Conservation (phyloP, 1,140 invertebrate genomes). For the Spodoptera frugiperda region DNA sequence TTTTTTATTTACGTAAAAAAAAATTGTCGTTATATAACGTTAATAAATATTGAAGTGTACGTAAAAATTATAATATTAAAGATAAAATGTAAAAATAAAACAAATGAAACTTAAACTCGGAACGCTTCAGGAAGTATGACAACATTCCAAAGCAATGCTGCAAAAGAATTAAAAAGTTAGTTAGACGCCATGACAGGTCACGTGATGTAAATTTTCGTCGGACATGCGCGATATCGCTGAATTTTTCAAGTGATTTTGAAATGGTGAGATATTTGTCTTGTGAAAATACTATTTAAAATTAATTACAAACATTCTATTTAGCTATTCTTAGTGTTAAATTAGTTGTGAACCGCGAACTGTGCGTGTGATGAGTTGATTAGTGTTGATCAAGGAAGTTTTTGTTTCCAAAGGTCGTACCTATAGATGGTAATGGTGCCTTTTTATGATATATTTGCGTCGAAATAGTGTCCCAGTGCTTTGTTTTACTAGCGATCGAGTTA, state of each 20-base stretch:
- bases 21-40: too few relatives aligned
- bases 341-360: constrained; percentile 55
- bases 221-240: constrained; percentile 81
- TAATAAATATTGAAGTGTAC: too few relatives aligned
- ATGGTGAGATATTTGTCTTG: constrained; percentile 72
- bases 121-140: constrained; percentile 13
- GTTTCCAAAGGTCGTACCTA: constrained; percentile 71
- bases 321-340: constrained; percentile 40
- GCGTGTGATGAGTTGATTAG: constrained; percentile 63
- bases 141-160: constrained; percentile 29
- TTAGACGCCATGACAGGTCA: constrained; percentile 84
- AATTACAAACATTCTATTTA: constrained; percentile 47
- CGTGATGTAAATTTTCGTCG: constrained; percentile 85
- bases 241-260: constrained; percentile 81
- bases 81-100: neutral
- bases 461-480: constrained; percentile 63
- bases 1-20: too few relatives aligned
- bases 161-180: constrained; percentile 56
- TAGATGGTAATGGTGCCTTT: constrained; percentile 71
- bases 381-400: constrained; percentile 66
- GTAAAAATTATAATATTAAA: neutral
- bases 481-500: constrained; percentile 31
- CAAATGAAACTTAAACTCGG: neutral
- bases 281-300: constrained; percentile 55
- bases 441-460: constrained; percentile 66